Conservation (phyloP, 2,888 invertebrate genomes). For the Sarcophaga caerulescens region DNA sequence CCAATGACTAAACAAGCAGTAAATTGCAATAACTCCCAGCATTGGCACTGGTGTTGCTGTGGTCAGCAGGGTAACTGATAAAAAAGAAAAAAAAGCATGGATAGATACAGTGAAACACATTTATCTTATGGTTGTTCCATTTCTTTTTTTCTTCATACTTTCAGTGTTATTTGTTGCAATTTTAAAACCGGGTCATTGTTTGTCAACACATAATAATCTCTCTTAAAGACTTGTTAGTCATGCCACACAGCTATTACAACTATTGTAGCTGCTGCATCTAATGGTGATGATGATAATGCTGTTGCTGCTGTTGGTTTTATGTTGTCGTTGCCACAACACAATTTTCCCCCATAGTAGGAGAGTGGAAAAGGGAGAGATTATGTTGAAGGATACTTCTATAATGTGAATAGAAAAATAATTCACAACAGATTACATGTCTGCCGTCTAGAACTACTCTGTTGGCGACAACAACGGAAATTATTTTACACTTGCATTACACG, state of each 20-base stretch:
- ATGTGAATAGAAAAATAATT: slow-evolving; percentile 42
- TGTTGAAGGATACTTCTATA: slow-evolving; percentile 18
- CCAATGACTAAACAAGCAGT: slow-evolving; percentile 36
- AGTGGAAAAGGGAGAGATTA: slow-evolving; percentile 18
- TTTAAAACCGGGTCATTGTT: slow-evolving; percentile 45
- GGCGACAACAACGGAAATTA: too few species aligned
- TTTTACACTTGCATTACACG: too few species aligned
- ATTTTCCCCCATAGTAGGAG: neutral
- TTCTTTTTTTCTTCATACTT: neutral
- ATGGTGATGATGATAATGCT: neutral
- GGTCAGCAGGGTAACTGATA: slow-evolving; percentile 1
- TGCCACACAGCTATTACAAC: neutral
- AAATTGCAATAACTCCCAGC: slow-evolving; percentile 39
- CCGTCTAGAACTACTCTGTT: slow-evolving; percentile 7
- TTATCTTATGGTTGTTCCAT: neutral
- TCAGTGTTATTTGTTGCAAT: slow-evolving; percentile 8
- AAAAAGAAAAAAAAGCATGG: neutral
- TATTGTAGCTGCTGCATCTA: slow-evolving; percentile 3
- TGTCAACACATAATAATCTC: slow-evolving; percentile 59
- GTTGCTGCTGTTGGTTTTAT: neutral
- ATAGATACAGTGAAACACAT: neutral
- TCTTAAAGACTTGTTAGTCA: slow-evolving; percentile 33
- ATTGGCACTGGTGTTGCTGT: neutral
- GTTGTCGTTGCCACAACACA: neutral
- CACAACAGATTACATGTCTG: slow-evolving; percentile 39